Evolutionary conservation across 2,113 vertebrate species (phyloP).

Genomic region (Gopherus evgoodei): DNA sequence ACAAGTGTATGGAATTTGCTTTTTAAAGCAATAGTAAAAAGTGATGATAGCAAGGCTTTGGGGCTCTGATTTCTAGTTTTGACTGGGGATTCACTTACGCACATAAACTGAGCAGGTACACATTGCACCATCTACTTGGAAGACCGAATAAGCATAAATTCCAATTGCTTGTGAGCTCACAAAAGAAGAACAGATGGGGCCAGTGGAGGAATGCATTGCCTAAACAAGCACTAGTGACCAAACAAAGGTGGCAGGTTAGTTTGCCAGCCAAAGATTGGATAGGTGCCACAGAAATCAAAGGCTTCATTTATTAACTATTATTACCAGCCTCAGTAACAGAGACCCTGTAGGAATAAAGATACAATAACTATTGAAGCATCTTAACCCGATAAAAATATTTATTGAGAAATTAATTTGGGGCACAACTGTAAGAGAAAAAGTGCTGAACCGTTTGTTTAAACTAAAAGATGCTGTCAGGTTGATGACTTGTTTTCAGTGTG

Average conservation of each 20-base stretch:
- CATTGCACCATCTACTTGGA: not conserved
- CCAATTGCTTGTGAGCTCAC: not conserved
- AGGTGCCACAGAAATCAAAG: rapidly evolving
- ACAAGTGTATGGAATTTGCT: not conserved
- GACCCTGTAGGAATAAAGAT: not conserved
- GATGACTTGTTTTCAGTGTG: not conserved
- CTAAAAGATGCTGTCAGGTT: not conserved
- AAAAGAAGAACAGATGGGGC: not conserved
- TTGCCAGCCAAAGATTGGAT: not conserved
- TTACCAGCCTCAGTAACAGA: rapidly evolving
- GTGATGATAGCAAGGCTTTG: rapidly evolving
- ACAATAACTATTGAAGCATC: not conserved
- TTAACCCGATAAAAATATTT: not conserved
- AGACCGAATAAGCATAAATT: not conserved
- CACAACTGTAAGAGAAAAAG: rapidly evolving
- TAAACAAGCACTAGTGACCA: not conserved
- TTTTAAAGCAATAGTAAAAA: not conserved
- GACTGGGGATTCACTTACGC: not conserved
- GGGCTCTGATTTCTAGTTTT: not conserved
- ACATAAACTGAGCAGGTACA: not conserved
- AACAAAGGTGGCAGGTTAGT: not conserved
- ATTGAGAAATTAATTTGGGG: not conserved
- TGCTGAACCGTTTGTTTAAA: rapidly evolving
- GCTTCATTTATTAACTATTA: rapidly evolving
- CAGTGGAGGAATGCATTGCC: not conserved